A percentile compares a stretch with the other conserved stretches of the same genome.
These are phyloP conservation scores for Linnaemya vulpina DNA, from an alignment of 2,888 invertebrate species.

Conservation along the genomic window DNA sequence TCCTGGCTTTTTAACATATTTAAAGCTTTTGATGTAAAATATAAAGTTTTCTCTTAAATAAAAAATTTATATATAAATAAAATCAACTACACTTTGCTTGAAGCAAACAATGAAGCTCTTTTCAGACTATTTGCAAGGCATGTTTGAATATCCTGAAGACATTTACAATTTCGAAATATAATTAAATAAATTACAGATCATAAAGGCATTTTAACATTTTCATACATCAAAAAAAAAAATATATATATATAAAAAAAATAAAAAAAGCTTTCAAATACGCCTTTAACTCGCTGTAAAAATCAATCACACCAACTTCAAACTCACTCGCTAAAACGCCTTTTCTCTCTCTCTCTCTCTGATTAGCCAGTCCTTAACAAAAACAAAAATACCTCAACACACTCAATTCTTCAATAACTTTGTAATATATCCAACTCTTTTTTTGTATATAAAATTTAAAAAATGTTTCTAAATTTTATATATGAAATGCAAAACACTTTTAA, in stretches of 20 bases:
- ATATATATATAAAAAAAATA: too few relatives aligned
- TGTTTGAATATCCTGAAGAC: constrained; percentile 4
- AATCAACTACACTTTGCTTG: constrained; percentile 18
- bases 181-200: constrained; percentile 31
- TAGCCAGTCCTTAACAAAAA: constrained; percentile 40
- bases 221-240: constrained; percentile 45
- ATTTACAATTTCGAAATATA: constrained; percentile 1
- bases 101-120: constrained; percentile 57
- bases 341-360: background rate
- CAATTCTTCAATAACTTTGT: constrained; percentile 21
- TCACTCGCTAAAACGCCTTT: constrained; percentile 19
- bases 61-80: background rate
- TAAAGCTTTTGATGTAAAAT: constrained; percentile 1
- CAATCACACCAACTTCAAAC: constrained; percentile 6
- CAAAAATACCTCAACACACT: constrained; percentile 38
- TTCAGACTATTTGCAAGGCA: constrained; percentile 44
- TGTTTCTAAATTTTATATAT: constrained; percentile 19
- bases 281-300: background rate
- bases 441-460: constrained; percentile 29
- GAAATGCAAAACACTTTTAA: constrained; percentile 48
- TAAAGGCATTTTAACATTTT: constrained; percentile 49
- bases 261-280: constrained; percentile 11
- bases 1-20: background rate
- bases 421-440: constrained; percentile 19
- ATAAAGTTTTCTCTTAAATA: constrained; percentile 53